Percentiles rank a stretch among this genome's conserved stretches.
Conservation (phyloP, 2,797 vertebrate genomes). For the Melanotaenia parkinsoni region DNA sequence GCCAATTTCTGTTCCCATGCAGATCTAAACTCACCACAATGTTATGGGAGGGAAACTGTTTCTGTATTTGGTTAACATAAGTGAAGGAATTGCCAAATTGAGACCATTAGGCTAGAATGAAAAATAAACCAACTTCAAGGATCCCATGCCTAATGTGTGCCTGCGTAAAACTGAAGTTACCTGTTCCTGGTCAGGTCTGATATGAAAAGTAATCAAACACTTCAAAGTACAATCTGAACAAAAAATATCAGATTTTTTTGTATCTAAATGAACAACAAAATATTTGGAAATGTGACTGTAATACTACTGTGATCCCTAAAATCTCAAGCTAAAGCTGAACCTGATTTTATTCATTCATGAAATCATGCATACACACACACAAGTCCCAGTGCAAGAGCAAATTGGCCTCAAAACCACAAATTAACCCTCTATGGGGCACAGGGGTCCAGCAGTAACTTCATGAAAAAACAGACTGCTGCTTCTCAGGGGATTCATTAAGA, state of each 20-base stretch:
- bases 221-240: neutral
- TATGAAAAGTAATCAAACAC: neutral
- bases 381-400: slow-evolving; percentile 57
- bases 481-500: slow-evolving; percentile 40
- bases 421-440: slow-evolving; percentile 50
- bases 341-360: slow-evolving; percentile 45
- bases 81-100: slow-evolving; percentile 57
- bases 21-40: slow-evolving; percentile 67
- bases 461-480: slow-evolving; percentile 53
- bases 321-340: slow-evolving; percentile 7
- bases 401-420: slow-evolving; percentile 73
- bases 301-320: slow-evolving; percentile 1
- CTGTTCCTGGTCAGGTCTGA: slow-evolving; percentile 19
- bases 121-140: slow-evolving; percentile 65
- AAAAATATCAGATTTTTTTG: neutral
- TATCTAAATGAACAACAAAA: neutral
- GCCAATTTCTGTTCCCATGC: slow-evolving; percentile 69
- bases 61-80: slow-evolving; percentile 65
- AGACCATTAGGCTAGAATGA: slow-evolving; percentile 45
- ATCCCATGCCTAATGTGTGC: slow-evolving; percentile 21
- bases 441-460: slow-evolving; percentile 43
- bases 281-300: neutral
- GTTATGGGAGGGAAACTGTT: slow-evolving; percentile 69
- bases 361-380: slow-evolving; percentile 41
- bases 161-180: slow-evolving; percentile 11